Evolutionary conservation across 1,140 invertebrate genomes (phyloP), one percentile per base, ranked within the genome.

Genomic region (Cephus cinctus): DNA sequence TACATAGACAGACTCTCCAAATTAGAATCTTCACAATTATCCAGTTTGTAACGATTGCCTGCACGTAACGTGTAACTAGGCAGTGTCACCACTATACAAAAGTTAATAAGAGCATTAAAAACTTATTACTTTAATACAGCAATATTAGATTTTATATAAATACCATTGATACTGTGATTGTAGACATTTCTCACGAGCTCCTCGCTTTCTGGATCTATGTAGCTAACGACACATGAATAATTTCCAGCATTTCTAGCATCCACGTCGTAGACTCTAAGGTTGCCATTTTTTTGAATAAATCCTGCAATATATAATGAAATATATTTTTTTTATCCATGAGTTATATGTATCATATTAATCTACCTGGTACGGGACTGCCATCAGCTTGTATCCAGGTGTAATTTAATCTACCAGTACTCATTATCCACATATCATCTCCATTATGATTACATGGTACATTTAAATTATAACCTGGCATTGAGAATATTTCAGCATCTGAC

Each of bases 181-280:
- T 69, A 71, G 42, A 54, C 45, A 43, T 55, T 61, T 30, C 59
- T 41, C 22, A 70, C 54, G 22, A 57, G 47, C 39, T 69, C 62
- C 32, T 69, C 68, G 45, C 66, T 70, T 40, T 71, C 69, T 15
- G 69, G 66, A 51, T 69, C 62, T 21, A 62, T 59, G 49, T 70
- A 71, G 11, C 51, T 67, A 27, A 70, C 56, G 19, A 58, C 47
- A 43, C 70, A 73, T 2, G 59, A 65, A 56, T 73, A 73, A 61
- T 71, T 71, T 36, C 64, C 67, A 1, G 65, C 56, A 40, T 70
- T 65, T 51, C 59, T 64, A 12, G 56, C 51, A 20, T 69, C 63
- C 2, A 70, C 45, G 14, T 69, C 63, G 42, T 58, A 63, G 18
- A 71, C 50, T 43, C 64, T 59, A 9, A 73, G 48, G 12, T 57